phyloP scores from a whole-genome alignment of 1,140 invertebrate genomes.

The Melitaea cinxia region DNA sequence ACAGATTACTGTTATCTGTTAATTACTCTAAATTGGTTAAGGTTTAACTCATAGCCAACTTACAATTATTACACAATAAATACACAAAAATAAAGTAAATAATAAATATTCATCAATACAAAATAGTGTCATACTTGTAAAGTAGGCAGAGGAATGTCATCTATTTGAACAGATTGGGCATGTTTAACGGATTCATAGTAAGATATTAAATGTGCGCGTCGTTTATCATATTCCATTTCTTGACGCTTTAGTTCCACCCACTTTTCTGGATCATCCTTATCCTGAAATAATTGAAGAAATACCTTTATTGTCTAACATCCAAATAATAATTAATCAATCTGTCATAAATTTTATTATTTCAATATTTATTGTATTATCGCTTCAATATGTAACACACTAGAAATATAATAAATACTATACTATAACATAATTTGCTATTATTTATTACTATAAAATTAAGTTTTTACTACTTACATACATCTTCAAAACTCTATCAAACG shows the following conservation, averaged over 20 bases:
- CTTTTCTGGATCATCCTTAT: slow-evolving; percentile 98
- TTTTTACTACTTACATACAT: slow-evolving; percentile 95
- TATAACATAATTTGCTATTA: background rate
- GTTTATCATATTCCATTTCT: slow-evolving; percentile 96
- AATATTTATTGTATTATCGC: too few species aligned
- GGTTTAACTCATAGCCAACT: too few species aligned
- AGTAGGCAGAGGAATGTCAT: slow-evolving; percentile 96
- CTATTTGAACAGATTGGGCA: slow-evolving; percentile 97
- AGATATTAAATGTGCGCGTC: slow-evolving; percentile 91
- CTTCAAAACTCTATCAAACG: slow-evolving; percentile 95
- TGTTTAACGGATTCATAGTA: slow-evolving; percentile 97
- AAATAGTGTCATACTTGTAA: slow-evolving; percentile 71
- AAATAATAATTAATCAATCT: too few species aligned
- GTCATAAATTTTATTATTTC: too few species aligned
- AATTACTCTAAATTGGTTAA: too few species aligned
- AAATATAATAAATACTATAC: too few species aligned
- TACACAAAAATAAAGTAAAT: background rate
- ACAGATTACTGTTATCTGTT: too few species aligned
- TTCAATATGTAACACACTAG: too few species aligned
- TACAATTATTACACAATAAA: too few species aligned
- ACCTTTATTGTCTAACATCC: background rate
- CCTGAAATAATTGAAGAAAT: slow-evolving; percentile 82
- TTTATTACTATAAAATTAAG: background rate
- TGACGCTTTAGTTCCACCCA: slow-evolving; percentile 95
- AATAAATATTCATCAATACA: background rate